phyloP scores from a whole-genome alignment of 2,113 vertebrate species.

The Actenoides lindsayi region DNA sequence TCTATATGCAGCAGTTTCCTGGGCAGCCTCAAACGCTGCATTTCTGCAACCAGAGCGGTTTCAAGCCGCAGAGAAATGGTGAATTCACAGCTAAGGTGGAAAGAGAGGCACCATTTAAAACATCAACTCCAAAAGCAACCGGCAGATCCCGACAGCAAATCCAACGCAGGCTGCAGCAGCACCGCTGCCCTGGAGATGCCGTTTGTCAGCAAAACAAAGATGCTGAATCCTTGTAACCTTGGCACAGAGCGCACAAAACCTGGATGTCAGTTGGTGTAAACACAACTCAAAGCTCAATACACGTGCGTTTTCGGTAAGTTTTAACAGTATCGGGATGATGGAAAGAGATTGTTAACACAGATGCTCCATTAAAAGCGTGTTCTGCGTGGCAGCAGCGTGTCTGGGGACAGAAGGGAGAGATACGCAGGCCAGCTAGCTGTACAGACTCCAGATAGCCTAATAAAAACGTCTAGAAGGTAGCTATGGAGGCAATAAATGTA shows the following conservation, averaged over 20 bases:
- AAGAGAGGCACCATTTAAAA: neutral
- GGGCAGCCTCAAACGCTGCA: neutral
- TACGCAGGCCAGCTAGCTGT: neutral
- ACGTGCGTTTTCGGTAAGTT: neutral
- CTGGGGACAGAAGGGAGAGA: neutral
- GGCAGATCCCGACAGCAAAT: neutral
- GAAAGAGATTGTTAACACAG: neutral
- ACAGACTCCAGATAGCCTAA: neutral
- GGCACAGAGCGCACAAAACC: constrained; percentile 1
- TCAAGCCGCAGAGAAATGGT: neutral
- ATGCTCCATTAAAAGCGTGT: neutral
- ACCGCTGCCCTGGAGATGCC: neutral
- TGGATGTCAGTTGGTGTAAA: neutral
- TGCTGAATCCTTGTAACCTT: constrained; percentile 48
- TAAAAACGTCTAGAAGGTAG: constrained; percentile 5
- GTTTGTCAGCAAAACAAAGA: constrained; percentile 38
- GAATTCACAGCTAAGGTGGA: neutral
- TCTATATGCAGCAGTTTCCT: neutral
- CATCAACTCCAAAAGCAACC: neutral
- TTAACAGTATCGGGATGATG: neutral
- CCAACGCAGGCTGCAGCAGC: neutral
- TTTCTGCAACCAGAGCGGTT: neutral
- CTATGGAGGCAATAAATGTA: constrained; percentile 3
- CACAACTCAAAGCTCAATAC: neutral
- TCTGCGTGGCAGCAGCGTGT: neutral